phyloP scores from a whole-genome alignment of 2,797 vertebrate species.

The Brachymystax lenok region DNA sequence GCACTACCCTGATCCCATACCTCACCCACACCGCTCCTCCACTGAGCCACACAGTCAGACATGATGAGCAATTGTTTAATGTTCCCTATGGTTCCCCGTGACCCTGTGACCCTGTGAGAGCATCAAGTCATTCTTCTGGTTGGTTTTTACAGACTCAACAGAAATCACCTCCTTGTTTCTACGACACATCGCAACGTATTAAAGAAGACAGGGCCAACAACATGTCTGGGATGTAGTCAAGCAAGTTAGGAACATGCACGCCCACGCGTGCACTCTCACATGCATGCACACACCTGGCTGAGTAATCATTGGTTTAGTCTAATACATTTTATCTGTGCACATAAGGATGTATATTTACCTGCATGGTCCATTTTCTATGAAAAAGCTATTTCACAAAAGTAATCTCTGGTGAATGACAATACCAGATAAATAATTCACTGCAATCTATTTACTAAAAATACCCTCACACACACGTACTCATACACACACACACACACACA shows the following conservation, averaged over 20 bases:
- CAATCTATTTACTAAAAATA: background rate
- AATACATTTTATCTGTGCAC: conserved; percentile 13
- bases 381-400: conserved; percentile 11
- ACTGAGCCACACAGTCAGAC: conserved; percentile 55
- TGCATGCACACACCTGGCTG: conserved; percentile 23
- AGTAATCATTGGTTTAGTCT: conserved; percentile 45
- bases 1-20: conserved; percentile 54
- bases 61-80: conserved; percentile 59
- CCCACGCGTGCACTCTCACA: too few species aligned
- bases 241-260: conserved; percentile 24
- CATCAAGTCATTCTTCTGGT: conserved; percentile 15
- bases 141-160: conserved; percentile 19
- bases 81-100: conserved; percentile 37
- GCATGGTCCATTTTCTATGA: conserved; percentile 10
- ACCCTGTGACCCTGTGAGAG: background rate
- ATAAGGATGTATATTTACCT: conserved; percentile 24
- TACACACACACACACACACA: conserved; percentile 20
- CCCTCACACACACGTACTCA: conserved; percentile 11
- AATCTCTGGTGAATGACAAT: background rate
- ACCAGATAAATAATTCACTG: background rate
- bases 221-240: conserved; percentile 32
- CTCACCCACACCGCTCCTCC: conserved; percentile 43
- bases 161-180: conserved; percentile 26
- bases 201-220: conserved; percentile 18
- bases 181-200: conserved; percentile 38